phyloP scores from a whole-genome alignment of 2,888 invertebrate species.

The Cephus pulcher region DNA sequence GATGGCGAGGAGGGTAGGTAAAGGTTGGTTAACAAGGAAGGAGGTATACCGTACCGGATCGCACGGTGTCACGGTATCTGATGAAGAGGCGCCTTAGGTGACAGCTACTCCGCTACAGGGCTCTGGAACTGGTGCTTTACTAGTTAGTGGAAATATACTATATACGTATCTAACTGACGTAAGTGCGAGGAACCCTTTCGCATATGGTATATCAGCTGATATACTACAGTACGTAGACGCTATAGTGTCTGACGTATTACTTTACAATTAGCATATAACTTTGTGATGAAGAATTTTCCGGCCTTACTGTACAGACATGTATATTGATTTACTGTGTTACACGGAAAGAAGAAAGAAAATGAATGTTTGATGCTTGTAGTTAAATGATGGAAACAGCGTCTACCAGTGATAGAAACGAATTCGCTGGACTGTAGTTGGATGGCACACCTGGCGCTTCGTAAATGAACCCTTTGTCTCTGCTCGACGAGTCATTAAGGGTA shows the following conservation, averaged over 20 bases:
- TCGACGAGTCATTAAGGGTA: slow-evolving; percentile 49
- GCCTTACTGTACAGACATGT: neutral
- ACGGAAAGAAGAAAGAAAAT: neutral
- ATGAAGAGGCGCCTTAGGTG: slow-evolving; percentile 55
- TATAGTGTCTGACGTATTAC: neutral
- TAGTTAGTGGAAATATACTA: neutral
- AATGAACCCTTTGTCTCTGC: slow-evolving; percentile 53
- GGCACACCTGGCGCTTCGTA: slow-evolving; percentile 49
- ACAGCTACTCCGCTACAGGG: slow-evolving; percentile 49
- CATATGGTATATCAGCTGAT: neutral
- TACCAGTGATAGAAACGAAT: neutral
- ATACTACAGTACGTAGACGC: neutral
- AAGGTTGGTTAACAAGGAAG: neutral
- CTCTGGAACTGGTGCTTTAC: slow-evolving; percentile 25
- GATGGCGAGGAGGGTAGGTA: neutral
- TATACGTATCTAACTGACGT: neutral
- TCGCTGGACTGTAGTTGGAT: neutral
- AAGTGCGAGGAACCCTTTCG: neutral
- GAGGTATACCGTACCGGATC: slow-evolving; percentile 1
- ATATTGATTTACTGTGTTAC: neutral
- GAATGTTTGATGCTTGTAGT: neutral
- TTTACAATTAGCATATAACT: neutral
- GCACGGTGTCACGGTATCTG: slow-evolving; percentile 51
- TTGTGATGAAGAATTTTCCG: neutral
- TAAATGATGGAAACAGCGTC: neutral